Evolutionary conservation across 2,888 invertebrate genomes (phyloP), one percentile per base, ranked within the genome.

Genomic region (Eupithecia insigniata): DNA sequence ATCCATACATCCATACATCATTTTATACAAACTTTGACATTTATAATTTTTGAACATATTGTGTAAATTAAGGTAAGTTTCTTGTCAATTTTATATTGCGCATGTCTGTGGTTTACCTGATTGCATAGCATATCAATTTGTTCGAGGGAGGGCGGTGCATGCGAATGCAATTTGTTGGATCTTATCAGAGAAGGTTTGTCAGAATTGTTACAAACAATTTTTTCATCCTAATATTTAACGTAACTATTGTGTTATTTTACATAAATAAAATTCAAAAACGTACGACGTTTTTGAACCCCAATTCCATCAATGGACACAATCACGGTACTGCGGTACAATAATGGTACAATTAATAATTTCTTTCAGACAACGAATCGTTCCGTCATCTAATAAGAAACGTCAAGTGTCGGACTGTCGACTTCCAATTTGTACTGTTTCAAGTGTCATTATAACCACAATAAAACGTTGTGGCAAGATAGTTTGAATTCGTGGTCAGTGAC

Each of bases 381-480:
- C 34, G 78, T 82, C 83, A 81, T 82, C 83, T 84, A 84, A 85
- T 83, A 75, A 51, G 60, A 70, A 66, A 72, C 62, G 71, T 69
- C 66, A 46, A 64, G 67, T 36, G 66, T 66, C 69, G 85, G 82
- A 84, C 82, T 84, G 85, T 90, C 88, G 88, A 90, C 91, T 91
- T 86, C 88, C 89, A 90, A 92, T 90, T 89, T 90, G 83, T 81
- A 87, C 86, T 90, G 87, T 89, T 86, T 92, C 89, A 87, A 93
- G 92, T 87, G 85, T 83, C 91, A 87, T 92, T 88, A 87, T 81
- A 81, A 78, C 76, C 80, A 85, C 83, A 85, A 79, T 81, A 80
- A 87, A 32, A 90, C 89, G 90, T 90, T 32, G 22, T 51, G 22
- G 46, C n/a, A 16, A 66, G 14, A 51, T 32, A 51, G 32, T 51